Base-by-base conservation (phyloP, 1,140 invertebrate genomes). In the Neoseiulus cucumeris region DNA sequence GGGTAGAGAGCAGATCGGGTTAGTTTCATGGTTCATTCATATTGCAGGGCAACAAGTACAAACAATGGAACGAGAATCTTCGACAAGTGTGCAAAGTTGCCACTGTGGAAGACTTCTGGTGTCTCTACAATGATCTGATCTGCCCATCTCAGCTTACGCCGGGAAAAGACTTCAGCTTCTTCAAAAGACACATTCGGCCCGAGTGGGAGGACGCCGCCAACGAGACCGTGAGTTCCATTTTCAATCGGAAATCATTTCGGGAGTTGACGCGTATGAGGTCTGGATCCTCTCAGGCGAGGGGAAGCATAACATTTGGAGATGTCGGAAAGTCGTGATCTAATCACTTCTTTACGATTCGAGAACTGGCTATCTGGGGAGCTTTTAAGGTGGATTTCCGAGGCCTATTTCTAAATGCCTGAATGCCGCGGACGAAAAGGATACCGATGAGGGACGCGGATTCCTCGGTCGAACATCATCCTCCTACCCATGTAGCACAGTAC, bases 171-270 rank as follows among this genome's bases (percentile, higher is more conserved):
- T 59, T 59, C 51, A 59, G 33, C 22, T 33, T 59, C 22, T 59
- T 59, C 51, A 59, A 59, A 59, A n/a, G 33, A 59, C 25, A 33
- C 51, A 25, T 59, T 33, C 51, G 51, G 22, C 51, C 51, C 14
- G 51, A 59, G 33, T 59, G 51, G 51, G 51, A 59, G 33, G 51
- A 59, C 22, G 1, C 33, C 14, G 25, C 25, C 33, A 59, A 59
- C 22, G 17, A 25, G 17, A 17, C 25, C 14, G 51, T 59, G 17
- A 59, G 17, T 59, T 2, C 6, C 17, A 17, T 18, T 17, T 18
- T 59, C 25, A 29, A 7, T 7, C 28, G 42, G n/a, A n/a, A 44
- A 12, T 44, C 42, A n/a, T 44, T 12, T n/a, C 42, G n/a, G n/a
- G 12, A 44, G 12, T 44, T 44, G 12, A 44, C n/a, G 12, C 42